Base-by-base conservation (phyloP, 2,797 vertebrate genomes). In the Astyanax mexicanus region DNA sequence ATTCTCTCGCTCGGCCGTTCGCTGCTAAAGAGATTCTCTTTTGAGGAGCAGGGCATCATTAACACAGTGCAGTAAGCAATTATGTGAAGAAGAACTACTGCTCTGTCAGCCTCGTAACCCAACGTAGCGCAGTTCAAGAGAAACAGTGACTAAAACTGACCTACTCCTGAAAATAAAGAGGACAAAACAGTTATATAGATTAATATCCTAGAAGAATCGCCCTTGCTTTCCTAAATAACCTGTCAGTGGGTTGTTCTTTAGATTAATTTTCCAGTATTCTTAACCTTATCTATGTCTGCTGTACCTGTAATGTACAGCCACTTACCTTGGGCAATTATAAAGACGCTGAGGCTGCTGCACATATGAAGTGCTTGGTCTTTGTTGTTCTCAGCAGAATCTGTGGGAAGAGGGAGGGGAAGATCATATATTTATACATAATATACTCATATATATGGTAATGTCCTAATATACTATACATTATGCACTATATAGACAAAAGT, bases 11-110 rank as follows among this genome's bases (percentile, higher is more conserved):
- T 47, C 0, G 19, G 60, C 51, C 69, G 19, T 68, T n/a, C 32
- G 29, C 57, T 57, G 12, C 42, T 4, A 17, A 11, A 61, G 64
- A 78, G 19, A 58, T 45, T 17, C 44, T 32, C 12, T 35, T 62
- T 37, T 77, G 60, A 70, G 58, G 65, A 77, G 61, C 47, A 29
- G 51, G 69, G 35, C 21, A 54, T 79, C 67, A 71, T 83, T 81
- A 83, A 72, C 10, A 0, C 64, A 51, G 32, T 54, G 60, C 38
- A 67, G 68, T 45, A 69, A 21, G 32, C 67, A 72, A 35, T 1
- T 17, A 23, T 2, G 11, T 25, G 47, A 29, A 62, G 25, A 6
- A 13, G 40, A 74, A 44, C 27, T 62, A 52, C 27, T 60, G n/a
- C 5, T 17, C 12, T 58, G 12, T 21, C 19, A 68, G 45, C 61